Base-by-base conservation (phyloP, 2,888 invertebrate genomes). In the Ophion costatus region DNA sequence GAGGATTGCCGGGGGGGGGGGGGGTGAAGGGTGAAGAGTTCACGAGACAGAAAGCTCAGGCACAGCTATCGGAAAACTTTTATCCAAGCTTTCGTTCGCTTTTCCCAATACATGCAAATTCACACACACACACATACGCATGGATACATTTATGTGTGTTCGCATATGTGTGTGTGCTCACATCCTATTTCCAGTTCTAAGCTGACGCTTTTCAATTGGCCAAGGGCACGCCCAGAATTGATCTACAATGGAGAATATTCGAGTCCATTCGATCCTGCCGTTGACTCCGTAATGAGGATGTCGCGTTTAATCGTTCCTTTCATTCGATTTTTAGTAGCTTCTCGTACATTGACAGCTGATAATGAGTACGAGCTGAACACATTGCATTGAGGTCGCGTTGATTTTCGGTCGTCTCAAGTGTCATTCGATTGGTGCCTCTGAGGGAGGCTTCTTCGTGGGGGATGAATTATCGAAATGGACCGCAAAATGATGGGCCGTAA, bases 11-110 rank as follows among this genome's bases (percentile, higher is more conserved):
- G 81, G 73, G 80, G 81, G 73, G 69, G 81, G 73, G 80, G 81
- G 73, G 69, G 84, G 77, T 78, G 71, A 29, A 71, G 79, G 88
- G 74, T 64, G 74, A 64, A 75, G 73, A 64, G 84, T 70, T 77
- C 77, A 59, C 80, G 85, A 85, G 85, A 85, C 77, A 61, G 80
- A 84, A 75, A 82, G 84, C 77, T 84, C 80, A 87, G 87, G 83
- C 81, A 84, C 71, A 89, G 89, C 90, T 90, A 89, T 90, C 90
- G 88, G 86, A 87, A 90, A 91, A 91, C 89, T 91, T 91, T 91
- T 91, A 91, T 90, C 90, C 91, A 85, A 89, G 88, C 90, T 88
- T 80, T 85, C 78, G 80, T 67, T 85, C 82, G 91, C 90, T 90
- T 91, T 91, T 89, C 86, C 89, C 88, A 14, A 45, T 42, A 59